These are phyloP conservation scores for Megalopta genalis DNA, from an alignment of 1,140 invertebrate genomes.

Conservation along the genomic window DNA sequence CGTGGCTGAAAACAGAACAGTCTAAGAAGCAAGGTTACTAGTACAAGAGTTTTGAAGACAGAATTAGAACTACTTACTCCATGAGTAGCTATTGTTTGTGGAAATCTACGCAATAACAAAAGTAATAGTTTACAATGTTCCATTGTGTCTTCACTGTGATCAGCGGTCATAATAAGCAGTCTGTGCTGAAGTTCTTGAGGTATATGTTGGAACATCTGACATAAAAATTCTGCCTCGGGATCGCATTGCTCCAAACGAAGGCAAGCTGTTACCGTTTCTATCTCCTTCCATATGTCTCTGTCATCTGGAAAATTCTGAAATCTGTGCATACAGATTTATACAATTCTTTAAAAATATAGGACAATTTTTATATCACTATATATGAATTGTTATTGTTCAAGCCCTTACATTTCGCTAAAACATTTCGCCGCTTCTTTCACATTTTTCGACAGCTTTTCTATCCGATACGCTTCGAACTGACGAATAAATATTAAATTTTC, in stretches of 20 bases:
- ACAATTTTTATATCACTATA: not conserved
- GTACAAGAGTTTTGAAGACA: not conserved
- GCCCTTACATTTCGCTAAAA: constrained; percentile 84
- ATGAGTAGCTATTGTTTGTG: constrained; percentile 87
- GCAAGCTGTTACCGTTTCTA: constrained; percentile 88
- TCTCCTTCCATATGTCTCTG: constrained; percentile 87
- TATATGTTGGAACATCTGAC: constrained; percentile 86
- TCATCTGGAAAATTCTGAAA: constrained; percentile 84
- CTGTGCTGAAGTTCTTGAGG: constrained; percentile 87
- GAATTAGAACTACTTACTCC: constrained; percentile 82
- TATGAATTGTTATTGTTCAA: constrained; percentile 9
- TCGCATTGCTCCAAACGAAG: constrained; percentile 83
- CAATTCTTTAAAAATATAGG: not conserved
- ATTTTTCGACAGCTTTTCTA: constrained; percentile 90
- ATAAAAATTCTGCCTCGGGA: constrained; percentile 80
- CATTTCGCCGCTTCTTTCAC: constrained; percentile 90
- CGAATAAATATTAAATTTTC: constrained; percentile 8
- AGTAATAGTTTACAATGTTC: constrained; percentile 91
- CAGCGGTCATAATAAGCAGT: constrained; percentile 89
- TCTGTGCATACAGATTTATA: constrained; percentile 68
- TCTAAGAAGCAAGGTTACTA: constrained; percentile 3
- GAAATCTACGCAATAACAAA: constrained; percentile 89
- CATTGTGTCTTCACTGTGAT: constrained; percentile 92
- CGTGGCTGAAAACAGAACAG: constrained; percentile 78
- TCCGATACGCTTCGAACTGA: constrained; percentile 89